Base-by-base conservation (phyloP, 2,888 invertebrate species). In the Phyllotreta striolata region DNA sequence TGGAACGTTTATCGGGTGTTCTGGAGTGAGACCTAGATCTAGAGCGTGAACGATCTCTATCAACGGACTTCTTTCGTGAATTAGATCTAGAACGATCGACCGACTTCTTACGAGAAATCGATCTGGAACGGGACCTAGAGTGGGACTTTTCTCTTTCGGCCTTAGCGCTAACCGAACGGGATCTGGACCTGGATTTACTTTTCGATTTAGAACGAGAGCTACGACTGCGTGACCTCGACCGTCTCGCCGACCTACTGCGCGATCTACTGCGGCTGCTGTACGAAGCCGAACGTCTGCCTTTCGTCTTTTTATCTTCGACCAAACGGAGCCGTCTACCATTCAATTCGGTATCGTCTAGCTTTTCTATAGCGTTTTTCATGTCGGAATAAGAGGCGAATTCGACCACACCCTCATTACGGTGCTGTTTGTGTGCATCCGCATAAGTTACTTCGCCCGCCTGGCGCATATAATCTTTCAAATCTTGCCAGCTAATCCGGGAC, bases 381-480 rank as follows among this genome's bases (percentile, higher is more conserved):
- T 98, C 99, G 3, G 93, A 91, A 79, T 92, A 91, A 0, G 94
- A 91, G 13, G 96, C 94, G 83, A 99, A 99, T 81, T 99, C 98
- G 6, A 99, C 98, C 74, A 98, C 94, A 54, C 95, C 95, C 84
- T 95, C 95, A 84, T 98, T 98, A 73, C 93, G 89, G 73, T 93
- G 91, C 77, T 95, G 92, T 80, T 97, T 97, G 80, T 99, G 98
- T 12, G 98, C 99, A 83, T 90, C 99, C 74, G 99, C 98, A 82
- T 97, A 99, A 37, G 98, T 98, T 3, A 99, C 98, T 86, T 99
- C 99, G 69, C 98, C 98, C 73, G 97, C 97, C 83, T 96, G 95
- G 76, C 99, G 90, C 98, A 99, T 98, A 84, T 96, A 96, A 87
- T 99, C 99, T 87, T 99, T 99, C 83, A 99, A 86, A 84, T 98